Evolutionary conservation across 1,140 invertebrate species (phyloP).

Genomic region (Dolichoris vasculosae): DNA sequence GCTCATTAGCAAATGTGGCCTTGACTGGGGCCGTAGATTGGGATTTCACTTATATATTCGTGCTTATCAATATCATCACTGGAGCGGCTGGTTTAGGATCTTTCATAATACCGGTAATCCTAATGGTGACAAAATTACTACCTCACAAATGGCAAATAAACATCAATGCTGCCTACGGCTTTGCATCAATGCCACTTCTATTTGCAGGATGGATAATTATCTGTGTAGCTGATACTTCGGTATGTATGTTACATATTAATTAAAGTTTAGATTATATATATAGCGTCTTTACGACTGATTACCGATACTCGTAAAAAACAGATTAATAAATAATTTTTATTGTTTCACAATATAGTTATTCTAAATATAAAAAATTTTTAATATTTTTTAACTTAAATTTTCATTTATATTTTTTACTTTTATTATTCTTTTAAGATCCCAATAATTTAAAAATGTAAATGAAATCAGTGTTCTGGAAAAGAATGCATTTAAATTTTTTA

Average conservation of each 20-base stretch:
- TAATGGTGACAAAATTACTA: constrained; percentile 19
- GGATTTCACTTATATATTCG: constrained; percentile 53
- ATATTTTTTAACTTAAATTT: no score
- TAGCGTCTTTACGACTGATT: not conserved
- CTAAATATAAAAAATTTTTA: no score
- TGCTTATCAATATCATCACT: constrained; percentile 55
- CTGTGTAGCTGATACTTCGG: constrained; percentile 57
- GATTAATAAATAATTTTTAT: no score
- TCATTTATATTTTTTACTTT: no score
- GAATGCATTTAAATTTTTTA: no score
- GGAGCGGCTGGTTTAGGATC: constrained; percentile 57
- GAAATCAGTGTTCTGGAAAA: no score
- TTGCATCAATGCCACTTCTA: constrained; percentile 52
- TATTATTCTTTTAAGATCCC: no score
- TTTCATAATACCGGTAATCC: constrained; percentile 42
- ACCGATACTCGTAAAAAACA: no score
- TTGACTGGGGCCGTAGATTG: constrained; percentile 57
- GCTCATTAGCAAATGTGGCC: constrained; percentile 55
- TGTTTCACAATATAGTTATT: no score
- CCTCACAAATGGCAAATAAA: not conserved
- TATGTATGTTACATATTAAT: constrained; percentile 31
- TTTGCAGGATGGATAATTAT: constrained; percentile 59
- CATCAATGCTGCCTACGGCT: constrained; percentile 34
- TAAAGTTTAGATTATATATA: not conserved
- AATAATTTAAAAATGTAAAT: no score